A percentile compares a stretch with the other conserved stretches of the same genome.
phyloP scores from a whole-genome alignment of 2,888 invertebrate species.

The Xylophagus ater region DNA sequence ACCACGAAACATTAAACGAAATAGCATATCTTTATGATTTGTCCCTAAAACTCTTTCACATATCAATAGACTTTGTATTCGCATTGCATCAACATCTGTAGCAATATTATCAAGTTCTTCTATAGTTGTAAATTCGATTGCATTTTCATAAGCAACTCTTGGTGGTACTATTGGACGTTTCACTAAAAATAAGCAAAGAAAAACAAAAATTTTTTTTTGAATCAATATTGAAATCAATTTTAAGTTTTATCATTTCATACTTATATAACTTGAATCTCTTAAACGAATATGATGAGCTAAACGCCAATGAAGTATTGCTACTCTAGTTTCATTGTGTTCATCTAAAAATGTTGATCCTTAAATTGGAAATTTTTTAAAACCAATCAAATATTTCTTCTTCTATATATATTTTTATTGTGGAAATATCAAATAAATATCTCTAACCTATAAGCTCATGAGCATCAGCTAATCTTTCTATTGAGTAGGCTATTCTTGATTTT shows the following conservation, averaged over 20 bases:
- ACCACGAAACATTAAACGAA: conserved; percentile 61
- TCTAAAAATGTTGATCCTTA: conserved; percentile 70
- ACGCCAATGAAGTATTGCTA: conserved; percentile 67
- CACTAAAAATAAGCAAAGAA: conserved; percentile 21
- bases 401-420: neutral
- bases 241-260: conserved; percentile 23
- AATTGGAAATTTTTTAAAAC: neutral
- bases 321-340: conserved; percentile 66
- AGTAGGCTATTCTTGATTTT: conserved; percentile 49
- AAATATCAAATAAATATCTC: neutral
- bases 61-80: conserved; percentile 78
- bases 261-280: conserved; percentile 30
- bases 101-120: conserved; percentile 63
- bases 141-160: conserved; percentile 52
- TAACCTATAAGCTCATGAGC: conserved; percentile 73
- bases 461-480: conserved; percentile 61
- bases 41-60: conserved; percentile 78
- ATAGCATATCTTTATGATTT: conserved; percentile 78
- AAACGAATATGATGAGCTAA: conserved; percentile 58
- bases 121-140: conserved; percentile 59
- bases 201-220: no score
- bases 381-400: neutral
- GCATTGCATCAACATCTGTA: conserved; percentile 72
- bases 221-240: no score
- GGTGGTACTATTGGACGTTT: conserved; percentile 47